These are phyloP conservation scores for Geodia barretti DNA, from an alignment of 37 sponge, comb jelly and placozoan genomes.

Conservation along the genomic window DNA sequence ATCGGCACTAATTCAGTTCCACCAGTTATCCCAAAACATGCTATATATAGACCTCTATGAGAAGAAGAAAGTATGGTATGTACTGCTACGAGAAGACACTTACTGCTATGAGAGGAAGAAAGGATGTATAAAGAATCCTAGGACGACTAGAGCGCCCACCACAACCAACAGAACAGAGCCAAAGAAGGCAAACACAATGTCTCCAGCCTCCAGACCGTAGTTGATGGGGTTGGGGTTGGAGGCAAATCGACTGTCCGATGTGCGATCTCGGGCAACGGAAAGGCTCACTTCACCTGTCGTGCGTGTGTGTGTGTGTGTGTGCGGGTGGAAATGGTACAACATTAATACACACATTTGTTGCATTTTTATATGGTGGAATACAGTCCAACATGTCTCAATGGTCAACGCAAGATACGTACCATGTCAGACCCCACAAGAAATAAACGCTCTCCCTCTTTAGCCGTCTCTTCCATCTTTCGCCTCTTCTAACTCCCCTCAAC, in stretches of 20 bases:
- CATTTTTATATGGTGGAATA: too few relatives aligned
- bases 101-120: slow-evolving; percentile 50
- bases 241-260: slow-evolving; percentile 4
- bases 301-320: neutral
- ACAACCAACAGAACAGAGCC: slow-evolving; percentile 43
- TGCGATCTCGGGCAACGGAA: neutral
- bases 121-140: slow-evolving; percentile 75
- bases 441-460: too few relatives aligned
- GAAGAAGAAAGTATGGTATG: too few relatives aligned
- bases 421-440: too few relatives aligned
- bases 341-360: neutral
- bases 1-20: too few relatives aligned
- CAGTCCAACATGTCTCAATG: too few relatives aligned
- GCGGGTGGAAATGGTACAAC: too few relatives aligned
- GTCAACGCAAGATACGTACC: too few relatives aligned
- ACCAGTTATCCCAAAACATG: too few relatives aligned
- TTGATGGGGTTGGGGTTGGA: slow-evolving; percentile 71
- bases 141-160: slow-evolving; percentile 23
- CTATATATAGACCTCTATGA: too few relatives aligned
- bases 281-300: neutral
- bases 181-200: slow-evolving; percentile 67
- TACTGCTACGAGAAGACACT: neutral
- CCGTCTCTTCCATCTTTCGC: too few relatives aligned
- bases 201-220: slow-evolving; percentile 67
- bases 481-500: neutral